These are phyloP conservation scores for Hemiscyllium ocellatum DNA, from an alignment of 2,113 vertebrate genomes.

Conservation along the genomic window DNA sequence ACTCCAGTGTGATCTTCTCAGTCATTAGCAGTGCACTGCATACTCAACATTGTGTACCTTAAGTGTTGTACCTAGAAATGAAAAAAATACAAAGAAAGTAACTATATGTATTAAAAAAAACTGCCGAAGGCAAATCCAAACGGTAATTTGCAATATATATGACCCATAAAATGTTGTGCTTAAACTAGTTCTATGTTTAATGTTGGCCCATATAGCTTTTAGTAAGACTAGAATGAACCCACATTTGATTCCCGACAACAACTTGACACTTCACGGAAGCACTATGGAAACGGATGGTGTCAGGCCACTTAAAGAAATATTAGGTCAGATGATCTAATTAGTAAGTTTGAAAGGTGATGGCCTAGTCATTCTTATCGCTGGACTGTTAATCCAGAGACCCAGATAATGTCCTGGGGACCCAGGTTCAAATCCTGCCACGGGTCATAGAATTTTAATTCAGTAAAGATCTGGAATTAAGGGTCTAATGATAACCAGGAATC, in stretches of 20 bases:
- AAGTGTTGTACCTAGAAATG: background rate
- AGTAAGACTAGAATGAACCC: too few relatives aligned
- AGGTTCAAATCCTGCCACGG: too few relatives aligned
- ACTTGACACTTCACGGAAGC: too few relatives aligned
- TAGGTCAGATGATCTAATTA: background rate
- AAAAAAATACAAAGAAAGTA: background rate
- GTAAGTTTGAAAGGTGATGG: background rate
- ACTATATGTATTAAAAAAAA: background rate
- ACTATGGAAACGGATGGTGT: too few relatives aligned
- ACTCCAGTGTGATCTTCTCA: background rate
- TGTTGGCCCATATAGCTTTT: background rate
- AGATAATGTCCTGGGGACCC: too few relatives aligned
- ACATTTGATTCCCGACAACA: too few relatives aligned
- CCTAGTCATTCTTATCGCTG: too few relatives aligned
- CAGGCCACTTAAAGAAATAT: too few relatives aligned
- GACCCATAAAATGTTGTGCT: background rate
- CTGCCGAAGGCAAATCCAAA: background rate
- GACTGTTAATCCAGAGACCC: too few relatives aligned
- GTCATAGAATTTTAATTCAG: too few relatives aligned
- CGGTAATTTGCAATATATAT: background rate
- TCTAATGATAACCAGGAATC: too few relatives aligned
- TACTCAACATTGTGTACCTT: background rate
- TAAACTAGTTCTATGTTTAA: background rate
- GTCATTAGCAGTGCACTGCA: background rate
- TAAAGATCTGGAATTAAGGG: too few relatives aligned